These are phyloP conservation scores for Pammene fasciana DNA, from an alignment of 2,888 invertebrate species.

Conservation along the genomic window DNA sequence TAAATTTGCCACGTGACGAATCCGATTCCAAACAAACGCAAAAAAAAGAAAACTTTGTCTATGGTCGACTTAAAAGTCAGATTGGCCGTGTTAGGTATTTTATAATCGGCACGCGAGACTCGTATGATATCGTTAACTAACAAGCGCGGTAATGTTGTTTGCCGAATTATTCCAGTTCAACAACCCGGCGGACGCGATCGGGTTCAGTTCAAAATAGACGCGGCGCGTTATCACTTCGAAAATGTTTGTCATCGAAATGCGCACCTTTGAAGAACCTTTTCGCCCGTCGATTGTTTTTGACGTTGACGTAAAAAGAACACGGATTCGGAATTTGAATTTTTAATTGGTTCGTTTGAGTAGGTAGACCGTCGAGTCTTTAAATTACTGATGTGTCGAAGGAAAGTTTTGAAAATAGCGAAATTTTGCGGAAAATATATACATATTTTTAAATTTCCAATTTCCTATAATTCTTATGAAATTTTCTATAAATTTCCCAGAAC, in stretches of 20 bases:
- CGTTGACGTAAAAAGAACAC: neutral
- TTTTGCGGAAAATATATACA: too few species aligned
- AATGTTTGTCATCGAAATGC: slow-evolving; percentile 53
- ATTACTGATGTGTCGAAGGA: too few species aligned
- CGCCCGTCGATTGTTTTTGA: slow-evolving; percentile 23
- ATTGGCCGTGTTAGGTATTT: slow-evolving; percentile 51
- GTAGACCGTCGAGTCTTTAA: neutral
- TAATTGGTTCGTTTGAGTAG: neutral
- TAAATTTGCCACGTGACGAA: slow-evolving; percentile 19
- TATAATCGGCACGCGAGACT: slow-evolving; percentile 58
- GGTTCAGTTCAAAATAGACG: slow-evolving; percentile 81
- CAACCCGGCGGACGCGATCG: slow-evolving; percentile 79
- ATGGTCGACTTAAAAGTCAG: neutral
- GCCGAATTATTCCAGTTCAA: slow-evolving; percentile 83
- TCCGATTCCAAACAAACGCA: slow-evolving; percentile 2
- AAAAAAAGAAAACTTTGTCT: slow-evolving; percentile 22
- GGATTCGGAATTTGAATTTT: slow-evolving; percentile 25
- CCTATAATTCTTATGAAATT: too few species aligned
- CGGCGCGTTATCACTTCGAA: slow-evolving; percentile 63
- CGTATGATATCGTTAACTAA: slow-evolving; percentile 69
- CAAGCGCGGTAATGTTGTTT: slow-evolving; percentile 77
- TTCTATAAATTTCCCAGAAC: too few species aligned
- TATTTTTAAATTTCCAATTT: too few species aligned
- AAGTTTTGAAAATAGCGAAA: too few species aligned
- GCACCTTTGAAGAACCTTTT: slow-evolving; percentile 45